phyloP scores from a whole-genome alignment of 92 coral and sea anemone genomes.

The Plumapathes pennacea region DNA sequence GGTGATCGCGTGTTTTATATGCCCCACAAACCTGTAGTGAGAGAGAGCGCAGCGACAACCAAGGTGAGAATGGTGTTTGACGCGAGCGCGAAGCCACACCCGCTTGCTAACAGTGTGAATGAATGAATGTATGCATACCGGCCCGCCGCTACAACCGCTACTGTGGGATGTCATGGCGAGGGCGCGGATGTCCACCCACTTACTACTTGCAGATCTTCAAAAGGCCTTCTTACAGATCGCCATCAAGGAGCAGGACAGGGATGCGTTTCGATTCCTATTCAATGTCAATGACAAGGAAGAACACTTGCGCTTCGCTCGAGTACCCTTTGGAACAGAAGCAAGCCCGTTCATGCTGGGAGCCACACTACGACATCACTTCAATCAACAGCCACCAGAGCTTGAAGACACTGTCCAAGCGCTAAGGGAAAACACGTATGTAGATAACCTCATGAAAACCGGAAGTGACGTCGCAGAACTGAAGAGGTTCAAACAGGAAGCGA shows the following conservation, averaged over 20 bases:
- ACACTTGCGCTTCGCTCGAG: slow-evolving; percentile 47
- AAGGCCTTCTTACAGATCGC: slow-evolving; percentile 51
- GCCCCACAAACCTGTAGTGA: slow-evolving; percentile 63
- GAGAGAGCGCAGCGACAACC: slow-evolving; percentile 49
- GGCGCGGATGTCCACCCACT: slow-evolving; percentile 58
- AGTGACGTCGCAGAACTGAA: slow-evolving; percentile 18
- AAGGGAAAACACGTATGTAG: slow-evolving; percentile 48
- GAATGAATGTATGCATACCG: slow-evolving; percentile 65
- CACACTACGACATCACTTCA: slow-evolving; percentile 48
- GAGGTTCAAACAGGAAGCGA: slow-evolving; percentile 32
- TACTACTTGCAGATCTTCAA: slow-evolving; percentile 41
- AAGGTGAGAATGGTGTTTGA: slow-evolving; percentile 61
- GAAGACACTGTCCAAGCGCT: slow-evolving; percentile 22
- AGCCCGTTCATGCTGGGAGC: slow-evolving; percentile 70
- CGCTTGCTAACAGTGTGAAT: slow-evolving; percentile 50
- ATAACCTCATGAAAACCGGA: slow-evolving; percentile 51
- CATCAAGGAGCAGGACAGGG: slow-evolving; percentile 36
- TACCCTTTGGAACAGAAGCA: slow-evolving; percentile 55
- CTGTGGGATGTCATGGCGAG: slow-evolving; percentile 59
- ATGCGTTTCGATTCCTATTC: slow-evolving; percentile 47
- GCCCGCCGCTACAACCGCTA: slow-evolving; percentile 59
- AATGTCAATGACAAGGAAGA: slow-evolving; percentile 29
- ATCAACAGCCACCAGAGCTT: slow-evolving; percentile 36
- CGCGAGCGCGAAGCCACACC: slow-evolving; percentile 58
- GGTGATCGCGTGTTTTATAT: slow-evolving; percentile 39